Percentiles rank a stretch among this genome's conserved stretches.
Conservation (phyloP, 2,888 invertebrate genomes). For the Ceratothoa steindachneri region DNA sequence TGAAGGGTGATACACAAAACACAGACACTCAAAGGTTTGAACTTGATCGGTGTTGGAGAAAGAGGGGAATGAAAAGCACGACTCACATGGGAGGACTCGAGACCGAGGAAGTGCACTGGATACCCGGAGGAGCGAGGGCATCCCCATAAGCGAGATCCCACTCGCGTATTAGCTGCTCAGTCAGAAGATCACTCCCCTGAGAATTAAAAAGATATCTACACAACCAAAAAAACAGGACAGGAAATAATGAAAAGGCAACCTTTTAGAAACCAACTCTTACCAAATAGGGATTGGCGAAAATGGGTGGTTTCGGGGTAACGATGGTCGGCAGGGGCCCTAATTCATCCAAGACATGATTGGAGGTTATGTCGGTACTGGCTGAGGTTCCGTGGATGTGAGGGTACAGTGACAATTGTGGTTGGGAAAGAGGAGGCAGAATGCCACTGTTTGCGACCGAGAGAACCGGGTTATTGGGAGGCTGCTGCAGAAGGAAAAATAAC, state of each 20-base stretch:
- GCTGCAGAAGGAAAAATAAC: slow-evolving; percentile 17
- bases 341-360: slow-evolving; percentile 22
- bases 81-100: background rate
- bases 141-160: slow-evolving; percentile 46
- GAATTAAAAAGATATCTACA: background rate
- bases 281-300: slow-evolving; percentile 41
- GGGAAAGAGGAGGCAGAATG: slow-evolving; percentile 27
- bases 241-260: too few relatives aligned
- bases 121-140: slow-evolving; percentile 40
- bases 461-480: slow-evolving; percentile 19
- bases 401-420: slow-evolving; percentile 37
- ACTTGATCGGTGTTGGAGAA: too few relatives aligned
- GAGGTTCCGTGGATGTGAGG: slow-evolving; percentile 44
- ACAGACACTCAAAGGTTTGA: too few relatives aligned
- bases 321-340: slow-evolving; percentile 31
- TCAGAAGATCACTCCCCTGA: slow-evolving; percentile 44
- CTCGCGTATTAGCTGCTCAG: slow-evolving; percentile 43
- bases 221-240: too few relatives aligned
- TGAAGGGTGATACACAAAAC: too few relatives aligned
- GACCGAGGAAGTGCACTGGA: background rate
- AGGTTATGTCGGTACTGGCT: slow-evolving; percentile 37
- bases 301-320: slow-evolving; percentile 37
- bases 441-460: slow-evolving; percentile 16
- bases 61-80: too few relatives aligned
- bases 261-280: too few relatives aligned